Percentiles rank a stretch among this genome's conserved stretches.
Evolutionary conservation across 2,797 vertebrate genomes (phyloP).

Genomic region (Poecile montanus): DNA sequence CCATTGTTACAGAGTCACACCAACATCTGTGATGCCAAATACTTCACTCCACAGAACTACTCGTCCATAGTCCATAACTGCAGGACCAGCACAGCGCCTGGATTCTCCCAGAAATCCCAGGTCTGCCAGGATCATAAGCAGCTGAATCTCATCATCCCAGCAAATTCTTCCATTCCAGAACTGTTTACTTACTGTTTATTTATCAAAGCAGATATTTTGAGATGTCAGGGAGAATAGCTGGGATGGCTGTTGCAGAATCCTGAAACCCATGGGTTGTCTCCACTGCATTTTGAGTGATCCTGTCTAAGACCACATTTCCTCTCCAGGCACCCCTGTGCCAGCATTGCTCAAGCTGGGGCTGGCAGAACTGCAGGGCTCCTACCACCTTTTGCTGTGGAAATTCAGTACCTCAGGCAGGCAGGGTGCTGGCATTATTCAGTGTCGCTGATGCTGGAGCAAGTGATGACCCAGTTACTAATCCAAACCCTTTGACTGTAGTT

Average conservation of each 20-base stretch:
- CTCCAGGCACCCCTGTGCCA: not conserved
- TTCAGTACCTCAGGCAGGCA: not conserved
- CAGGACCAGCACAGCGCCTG: accelerated
- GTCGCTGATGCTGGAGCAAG: not conserved
- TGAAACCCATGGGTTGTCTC: not conserved
- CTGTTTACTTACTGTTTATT: not conserved
- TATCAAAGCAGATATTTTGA: not conserved
- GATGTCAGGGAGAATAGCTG: not conserved
- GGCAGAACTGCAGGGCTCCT: not conserved
- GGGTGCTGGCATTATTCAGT: not conserved
- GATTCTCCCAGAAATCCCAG: not conserved
- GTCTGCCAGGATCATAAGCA: not conserved
- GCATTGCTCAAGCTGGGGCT: accelerated
- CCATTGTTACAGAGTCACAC: not conserved
- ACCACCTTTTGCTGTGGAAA: not conserved
- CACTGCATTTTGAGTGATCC: not conserved
- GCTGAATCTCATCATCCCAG: not conserved
- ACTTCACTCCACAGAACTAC: not conserved
- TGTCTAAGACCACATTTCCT: not conserved
- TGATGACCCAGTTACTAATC: not conserved
- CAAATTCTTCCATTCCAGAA: not conserved
- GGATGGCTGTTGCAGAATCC: not conserved
- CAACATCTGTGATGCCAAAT: not conserved
- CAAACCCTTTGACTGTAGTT: not conserved
- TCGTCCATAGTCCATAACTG: not conserved